These are phyloP conservation scores for Clamator glandarius DNA, from an alignment of 2,797 vertebrate species.

Conservation along the genomic window DNA sequence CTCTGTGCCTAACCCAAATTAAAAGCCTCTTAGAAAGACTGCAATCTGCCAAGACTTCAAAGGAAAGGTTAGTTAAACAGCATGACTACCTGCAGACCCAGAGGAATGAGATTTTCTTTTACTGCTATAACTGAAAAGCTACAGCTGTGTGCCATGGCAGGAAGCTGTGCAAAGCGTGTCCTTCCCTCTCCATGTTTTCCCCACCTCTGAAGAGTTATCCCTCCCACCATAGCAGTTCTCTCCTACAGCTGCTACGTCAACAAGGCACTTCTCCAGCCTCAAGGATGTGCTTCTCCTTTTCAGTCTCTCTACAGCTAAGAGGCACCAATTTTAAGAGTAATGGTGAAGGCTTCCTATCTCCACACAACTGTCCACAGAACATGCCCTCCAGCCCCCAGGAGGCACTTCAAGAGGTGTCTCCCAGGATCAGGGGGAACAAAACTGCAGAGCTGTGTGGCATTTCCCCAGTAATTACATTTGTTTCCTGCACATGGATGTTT, in stretches of 20 bases:
- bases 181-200: neutral
- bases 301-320: neutral
- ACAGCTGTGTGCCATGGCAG: rapidly evolving
- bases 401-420: neutral
- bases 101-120: neutral
- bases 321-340: neutral
- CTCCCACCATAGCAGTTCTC: neutral
- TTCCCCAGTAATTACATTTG: neutral
- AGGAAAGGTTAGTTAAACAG: conserved; percentile 30
- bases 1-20: conserved; percentile 24
- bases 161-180: neutral
- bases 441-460: neutral
- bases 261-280: neutral
- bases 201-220: neutral
- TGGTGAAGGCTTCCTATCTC: neutral
- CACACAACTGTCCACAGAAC: neutral
- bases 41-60: conserved; percentile 27
- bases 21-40: conserved; percentile 21
- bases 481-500: neutral
- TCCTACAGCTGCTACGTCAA: neutral
- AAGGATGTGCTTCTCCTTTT: neutral
- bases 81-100: neutral
- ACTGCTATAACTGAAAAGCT: neutral
- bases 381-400: neutral
- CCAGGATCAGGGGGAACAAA: neutral